Evolutionary conservation across 1,140 invertebrate genomes (phyloP), one percentile per base, ranked within the genome.

Genomic region (Prorops nasuta): DNA sequence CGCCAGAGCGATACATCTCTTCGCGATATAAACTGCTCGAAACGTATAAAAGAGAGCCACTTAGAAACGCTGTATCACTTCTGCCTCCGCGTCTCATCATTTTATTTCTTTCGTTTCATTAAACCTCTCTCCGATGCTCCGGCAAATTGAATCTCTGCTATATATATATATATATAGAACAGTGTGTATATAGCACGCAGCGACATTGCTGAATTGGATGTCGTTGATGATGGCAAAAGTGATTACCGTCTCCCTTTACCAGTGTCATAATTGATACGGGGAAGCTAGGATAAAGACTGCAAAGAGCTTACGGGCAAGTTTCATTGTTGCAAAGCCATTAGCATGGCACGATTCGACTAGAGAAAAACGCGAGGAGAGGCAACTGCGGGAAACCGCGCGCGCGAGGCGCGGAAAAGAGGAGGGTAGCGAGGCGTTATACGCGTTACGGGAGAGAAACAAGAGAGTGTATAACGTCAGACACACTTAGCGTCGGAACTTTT

Each of bases 401-500:
- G 24, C 24, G 10, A 28, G 24, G 24, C 24, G 17, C 14, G 38
- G 19, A 40, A 40, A 40, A 40, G 19, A 21, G 21, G 8, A 28
- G 28, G 31, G 43, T 50, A 39, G 59, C 60, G 43, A 45, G 35
- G 42, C 44, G 43, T 49, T 52, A 55, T 63, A 58, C 49, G 51
- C 52, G 51, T 44, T 49, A 61, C 58, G 56, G 52, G 56, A 37
- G 55, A 55, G 51, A 55, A 63, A 62, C 42, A 52, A 56, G 51
- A 58, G 60, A 39, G 43, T n/a, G n/a, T n/a, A n/a, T 41, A 58
- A 63, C 56, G 60, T 63, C 56, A 63, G 60, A 48, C 43, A 56
- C 56, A 63, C 56, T 63, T 63, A 63, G 49, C 49, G 60, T 56
- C 38, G 55, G 44, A 48, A 64, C 49, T 60, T 64, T 63, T 60